A percentile compares a stretch with the other conserved stretches of the same genome.
These are phyloP conservation scores for Hypolimnas misippus DNA, from an alignment of 2,888 invertebrate species.

Conservation along the genomic window DNA sequence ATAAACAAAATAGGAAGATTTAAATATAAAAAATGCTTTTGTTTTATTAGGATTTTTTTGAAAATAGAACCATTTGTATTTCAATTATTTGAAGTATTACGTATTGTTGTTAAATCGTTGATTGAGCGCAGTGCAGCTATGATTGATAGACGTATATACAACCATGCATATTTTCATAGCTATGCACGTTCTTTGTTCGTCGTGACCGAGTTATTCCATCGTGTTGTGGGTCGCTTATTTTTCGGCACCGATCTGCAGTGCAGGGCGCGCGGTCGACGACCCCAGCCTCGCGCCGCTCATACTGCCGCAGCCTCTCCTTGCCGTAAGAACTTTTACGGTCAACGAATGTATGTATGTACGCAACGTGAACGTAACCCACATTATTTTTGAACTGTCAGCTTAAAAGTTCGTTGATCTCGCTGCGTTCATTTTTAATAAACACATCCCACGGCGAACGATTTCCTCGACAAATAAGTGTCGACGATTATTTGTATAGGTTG, in stretches of 20 bases:
- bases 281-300: slow-evolving; percentile 47
- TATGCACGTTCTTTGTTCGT: slow-evolving; percentile 69
- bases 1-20: too few species aligned
- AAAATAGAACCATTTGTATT: background rate
- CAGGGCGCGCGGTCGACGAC: slow-evolving; percentile 71
- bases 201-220: slow-evolving; percentile 74
- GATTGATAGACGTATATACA: slow-evolving; percentile 3
- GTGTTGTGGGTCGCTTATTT: slow-evolving; percentile 77
- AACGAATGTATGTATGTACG: slow-evolving; percentile 78
- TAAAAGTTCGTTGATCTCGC: slow-evolving; percentile 77
- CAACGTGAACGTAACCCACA: slow-evolving; percentile 83
- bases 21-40: too few species aligned
- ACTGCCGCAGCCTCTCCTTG: slow-evolving; percentile 56
- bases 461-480: slow-evolving; percentile 58
- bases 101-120: background rate
- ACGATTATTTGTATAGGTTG: background rate
- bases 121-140: background rate
- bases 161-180: slow-evolving; percentile 27
- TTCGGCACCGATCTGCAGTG: slow-evolving; percentile 76
- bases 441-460: slow-evolving; percentile 66
- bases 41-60: too few species aligned
- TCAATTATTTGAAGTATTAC: too few species aligned
- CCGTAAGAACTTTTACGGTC: slow-evolving; percentile 82
- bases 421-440: slow-evolving; percentile 76
- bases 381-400: slow-evolving; percentile 83